Percentiles rank a stretch among this genome's conserved stretches.
Conservation (phyloP, 1,140 invertebrate genomes). For the Semibalanus balanoides region DNA sequence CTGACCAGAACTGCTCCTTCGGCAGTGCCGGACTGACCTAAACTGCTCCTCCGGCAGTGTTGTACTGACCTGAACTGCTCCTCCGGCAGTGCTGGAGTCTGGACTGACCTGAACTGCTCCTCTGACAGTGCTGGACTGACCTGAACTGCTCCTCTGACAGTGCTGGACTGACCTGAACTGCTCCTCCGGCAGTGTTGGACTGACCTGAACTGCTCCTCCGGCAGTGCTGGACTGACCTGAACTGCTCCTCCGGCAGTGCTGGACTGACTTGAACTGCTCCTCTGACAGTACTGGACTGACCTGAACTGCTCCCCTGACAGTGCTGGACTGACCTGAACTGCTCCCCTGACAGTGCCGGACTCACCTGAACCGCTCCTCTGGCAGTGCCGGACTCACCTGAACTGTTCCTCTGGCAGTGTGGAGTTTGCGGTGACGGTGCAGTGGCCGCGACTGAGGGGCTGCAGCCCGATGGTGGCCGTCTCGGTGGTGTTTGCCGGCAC, state of each 20-base stretch:
- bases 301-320: no score
- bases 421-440: neutral
- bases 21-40: no score
- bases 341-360: no score
- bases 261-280: neutral
- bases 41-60: no score
- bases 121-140: no score
- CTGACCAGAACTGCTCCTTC: no score
- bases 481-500: neutral
- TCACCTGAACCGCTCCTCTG: neutral
- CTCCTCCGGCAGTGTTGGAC: neutral
- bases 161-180: no score
- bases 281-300: neutral
- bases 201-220: neutral
- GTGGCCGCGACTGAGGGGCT: neutral
- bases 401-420: neutral
- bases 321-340: neutral
- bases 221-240: neutral
- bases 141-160: no score
- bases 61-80: no score
- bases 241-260: neutral
- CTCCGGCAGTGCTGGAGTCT: no score
- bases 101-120: no score
- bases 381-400: neutral
- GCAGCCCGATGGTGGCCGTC: neutral